Percentiles rank a stretch among this genome's conserved stretches.
Conservation (phyloP, 2,113 vertebrate species). For the Pseudopodoces humilis region DNA sequence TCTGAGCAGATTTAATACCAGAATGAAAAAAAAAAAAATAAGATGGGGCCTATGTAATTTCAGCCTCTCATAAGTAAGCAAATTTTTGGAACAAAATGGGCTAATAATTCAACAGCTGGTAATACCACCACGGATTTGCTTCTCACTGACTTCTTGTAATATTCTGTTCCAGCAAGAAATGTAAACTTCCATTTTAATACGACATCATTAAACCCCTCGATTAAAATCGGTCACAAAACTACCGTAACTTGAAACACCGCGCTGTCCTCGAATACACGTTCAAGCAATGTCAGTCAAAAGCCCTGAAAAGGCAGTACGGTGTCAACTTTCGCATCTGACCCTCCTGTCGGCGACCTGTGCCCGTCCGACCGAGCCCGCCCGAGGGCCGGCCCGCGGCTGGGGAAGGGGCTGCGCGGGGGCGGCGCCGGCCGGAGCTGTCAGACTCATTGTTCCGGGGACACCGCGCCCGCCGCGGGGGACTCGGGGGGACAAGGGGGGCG, state of each 20-base stretch:
- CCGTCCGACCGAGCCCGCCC: background rate
- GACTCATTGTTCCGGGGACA: constrained; percentile 21
- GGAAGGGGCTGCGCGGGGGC: background rate
- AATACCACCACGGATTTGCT: background rate
- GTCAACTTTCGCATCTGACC: background rate
- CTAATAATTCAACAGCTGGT: background rate
- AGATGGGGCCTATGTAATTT: background rate
- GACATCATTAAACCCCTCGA: background rate
- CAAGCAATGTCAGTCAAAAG: background rate
- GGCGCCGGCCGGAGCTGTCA: constrained; percentile 2
- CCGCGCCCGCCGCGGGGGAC: background rate
- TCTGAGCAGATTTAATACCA: background rate
- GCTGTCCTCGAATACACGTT: background rate
- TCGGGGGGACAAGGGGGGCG: too few species aligned
- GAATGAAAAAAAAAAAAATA: background rate
- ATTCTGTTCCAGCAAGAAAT: background rate
- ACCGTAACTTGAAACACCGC: background rate
- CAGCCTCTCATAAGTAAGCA: background rate
- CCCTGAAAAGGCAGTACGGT: too few species aligned
- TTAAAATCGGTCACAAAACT: background rate
- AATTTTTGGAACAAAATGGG: accelerated
- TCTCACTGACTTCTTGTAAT: background rate
- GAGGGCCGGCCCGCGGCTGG: background rate
- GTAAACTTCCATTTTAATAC: background rate
- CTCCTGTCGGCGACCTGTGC: background rate